phyloP scores from a whole-genome alignment of 2,113 vertebrate species.

The Phyllopteryx taeniolatus region DNA sequence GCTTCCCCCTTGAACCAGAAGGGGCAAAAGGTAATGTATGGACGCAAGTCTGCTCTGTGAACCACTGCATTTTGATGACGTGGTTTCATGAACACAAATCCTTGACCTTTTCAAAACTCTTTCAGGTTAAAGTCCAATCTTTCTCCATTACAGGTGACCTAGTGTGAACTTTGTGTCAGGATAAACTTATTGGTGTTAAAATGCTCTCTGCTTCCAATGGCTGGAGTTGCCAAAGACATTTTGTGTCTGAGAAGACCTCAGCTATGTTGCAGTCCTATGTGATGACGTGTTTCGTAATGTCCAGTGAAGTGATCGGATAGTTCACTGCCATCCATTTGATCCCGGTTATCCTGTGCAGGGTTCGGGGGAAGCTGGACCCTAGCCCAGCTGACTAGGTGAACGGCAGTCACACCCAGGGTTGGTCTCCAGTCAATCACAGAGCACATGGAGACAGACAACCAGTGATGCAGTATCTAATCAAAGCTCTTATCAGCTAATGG shows the following conservation, averaged over 20 bases:
- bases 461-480: background rate
- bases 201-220: background rate
- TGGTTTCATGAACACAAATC: background rate
- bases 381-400: background rate
- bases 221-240: background rate
- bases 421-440: background rate
- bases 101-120: background rate
- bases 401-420: background rate
- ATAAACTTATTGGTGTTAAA: background rate
- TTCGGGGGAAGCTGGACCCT: background rate
- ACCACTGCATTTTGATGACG: background rate
- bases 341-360: background rate
- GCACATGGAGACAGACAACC: background rate
- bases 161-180: background rate
- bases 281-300: background rate
- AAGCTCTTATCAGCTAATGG: background rate
- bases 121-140: background rate
- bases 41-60: no score
- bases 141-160: background rate
- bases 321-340: background rate
- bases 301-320: background rate
- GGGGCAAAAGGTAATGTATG: no score
- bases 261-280: background rate
- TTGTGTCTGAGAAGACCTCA: background rate
- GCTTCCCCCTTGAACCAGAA: no score